Evolutionary conservation across 2,888 invertebrate genomes (phyloP), one percentile per base, ranked within the genome.

Genomic region (Sminthurinus aureus): DNA sequence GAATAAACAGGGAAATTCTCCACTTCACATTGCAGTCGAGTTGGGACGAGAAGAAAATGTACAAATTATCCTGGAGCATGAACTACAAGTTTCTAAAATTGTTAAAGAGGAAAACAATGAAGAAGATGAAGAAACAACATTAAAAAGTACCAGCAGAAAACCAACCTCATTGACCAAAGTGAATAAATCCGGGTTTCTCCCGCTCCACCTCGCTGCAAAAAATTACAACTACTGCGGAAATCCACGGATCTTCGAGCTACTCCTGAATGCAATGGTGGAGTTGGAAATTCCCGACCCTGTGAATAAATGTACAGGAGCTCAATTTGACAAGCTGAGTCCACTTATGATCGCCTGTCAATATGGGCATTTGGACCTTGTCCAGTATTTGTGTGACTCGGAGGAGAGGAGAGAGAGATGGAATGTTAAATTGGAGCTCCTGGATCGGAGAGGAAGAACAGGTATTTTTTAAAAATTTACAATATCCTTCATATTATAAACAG

Each of bases 371-470:
- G 90, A 90, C 50, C 89, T 91, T 20, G 90, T 91, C 20, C 89
- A 90, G 82, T 87, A 90, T 58, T 89, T 92, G 15, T 89, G 91
- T 79, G 90, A 90, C 50, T 13, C 73, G 24, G 89, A 91, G 79
- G 90, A 90, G 51, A 11, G 15, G 73, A 12, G 24, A 52, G 80
- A 81, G 26, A 89, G 90, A 83, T 91, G 90, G 26, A 91, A 90
- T 38, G 91, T 91, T 8, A 89, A 89, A 86, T 89, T 91, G 26
- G 91, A 91, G 87, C 88, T 89, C 58, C 89, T 89, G 90, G 92
- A 92, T 88, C 91, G 91, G 86, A 89, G 91, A 85, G 90, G 91
- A 83, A 88, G 92, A 79, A 91, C 92, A 38, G n/a, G n/a, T n/a
- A n/a, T n/a, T n/a, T n/a, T n/a, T n/a, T n/a, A n/a, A n/a, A n/a